These are phyloP conservation scores for Smittia sp. DNA, from an alignment of 2,888 invertebrate genomes.

Conservation along the genomic window DNA sequence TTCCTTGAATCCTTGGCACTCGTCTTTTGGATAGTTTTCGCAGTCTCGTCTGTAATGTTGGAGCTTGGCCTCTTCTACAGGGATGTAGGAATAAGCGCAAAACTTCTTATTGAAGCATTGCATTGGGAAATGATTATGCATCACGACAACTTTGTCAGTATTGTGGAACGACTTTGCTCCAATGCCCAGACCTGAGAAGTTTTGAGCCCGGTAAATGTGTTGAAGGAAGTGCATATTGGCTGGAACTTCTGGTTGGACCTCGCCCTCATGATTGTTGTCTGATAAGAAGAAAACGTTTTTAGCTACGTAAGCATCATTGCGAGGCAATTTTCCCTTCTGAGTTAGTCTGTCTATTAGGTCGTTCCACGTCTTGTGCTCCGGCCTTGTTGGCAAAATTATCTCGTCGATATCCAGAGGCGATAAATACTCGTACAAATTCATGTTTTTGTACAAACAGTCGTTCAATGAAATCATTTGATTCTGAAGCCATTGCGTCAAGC, in stretches of 20 bases:
- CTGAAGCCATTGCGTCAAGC: neutral
- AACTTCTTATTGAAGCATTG: neutral
- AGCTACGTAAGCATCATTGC: neutral
- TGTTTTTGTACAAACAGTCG: conserved; percentile 11
- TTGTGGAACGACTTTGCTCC: conserved; percentile 1
- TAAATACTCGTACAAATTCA: conserved; percentile 6
- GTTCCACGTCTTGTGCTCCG: neutral
- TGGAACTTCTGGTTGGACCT: neutral
- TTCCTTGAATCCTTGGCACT: neutral
- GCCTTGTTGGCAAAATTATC: conserved; percentile 1
- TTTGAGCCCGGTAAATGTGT: conserved; percentile 17
- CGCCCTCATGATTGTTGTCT: neutral
- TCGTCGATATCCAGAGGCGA: conserved; percentile 11
- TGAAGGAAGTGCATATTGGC: neutral
- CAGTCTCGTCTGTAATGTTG: conserved; percentile 15
- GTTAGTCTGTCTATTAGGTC: neutral
- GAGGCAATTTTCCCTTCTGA: neutral
- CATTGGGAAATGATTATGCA: conserved; percentile 24
- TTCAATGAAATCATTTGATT: neutral
- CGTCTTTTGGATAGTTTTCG: neutral
- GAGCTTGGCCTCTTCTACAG: neutral
- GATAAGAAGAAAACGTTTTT: conserved; percentile 1
- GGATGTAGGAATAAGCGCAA: neutral
- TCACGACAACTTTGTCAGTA: neutral
- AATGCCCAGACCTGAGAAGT: neutral